phyloP scores from a whole-genome alignment of 2,113 vertebrate genomes.

The Struthio camelus region DNA sequence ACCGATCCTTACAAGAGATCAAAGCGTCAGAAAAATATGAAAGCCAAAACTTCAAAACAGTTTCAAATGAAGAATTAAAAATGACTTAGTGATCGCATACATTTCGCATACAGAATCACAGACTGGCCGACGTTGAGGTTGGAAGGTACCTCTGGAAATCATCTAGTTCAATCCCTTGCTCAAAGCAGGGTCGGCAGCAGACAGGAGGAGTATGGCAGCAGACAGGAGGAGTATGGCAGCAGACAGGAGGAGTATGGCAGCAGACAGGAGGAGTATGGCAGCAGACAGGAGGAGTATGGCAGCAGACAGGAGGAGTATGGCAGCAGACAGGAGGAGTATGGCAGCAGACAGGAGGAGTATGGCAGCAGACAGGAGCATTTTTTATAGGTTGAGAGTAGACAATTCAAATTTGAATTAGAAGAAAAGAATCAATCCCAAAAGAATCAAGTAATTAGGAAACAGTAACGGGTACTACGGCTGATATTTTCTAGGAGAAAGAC shows the following conservation, averaged over 20 bases:
- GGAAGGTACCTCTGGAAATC: not conserved
- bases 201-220: not conserved
- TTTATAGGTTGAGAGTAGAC: not conserved
- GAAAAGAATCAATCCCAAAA: not conserved
- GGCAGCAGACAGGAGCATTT: not conserved
- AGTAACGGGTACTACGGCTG: not conserved
- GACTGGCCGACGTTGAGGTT: not conserved
- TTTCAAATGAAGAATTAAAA: not conserved
- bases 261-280: not conserved
- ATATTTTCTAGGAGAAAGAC: not conserved
- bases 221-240: not conserved
- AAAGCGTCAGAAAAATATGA: not conserved
- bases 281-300: not conserved
- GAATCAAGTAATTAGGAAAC: not conserved
- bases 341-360: not conserved
- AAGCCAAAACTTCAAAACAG: not conserved
- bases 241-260: not conserved
- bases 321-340: not conserved
- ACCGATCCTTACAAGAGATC: not conserved
- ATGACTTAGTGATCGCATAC: not conserved
- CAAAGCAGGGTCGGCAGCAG: not conserved
- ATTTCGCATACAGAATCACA: not conserved
- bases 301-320: not conserved
- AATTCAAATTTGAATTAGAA: not conserved
- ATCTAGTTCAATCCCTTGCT: not conserved